These are phyloP conservation scores for Eutolmus rufibarbis DNA, from an alignment of 2,888 invertebrate genomes.

Conservation along the genomic window DNA sequence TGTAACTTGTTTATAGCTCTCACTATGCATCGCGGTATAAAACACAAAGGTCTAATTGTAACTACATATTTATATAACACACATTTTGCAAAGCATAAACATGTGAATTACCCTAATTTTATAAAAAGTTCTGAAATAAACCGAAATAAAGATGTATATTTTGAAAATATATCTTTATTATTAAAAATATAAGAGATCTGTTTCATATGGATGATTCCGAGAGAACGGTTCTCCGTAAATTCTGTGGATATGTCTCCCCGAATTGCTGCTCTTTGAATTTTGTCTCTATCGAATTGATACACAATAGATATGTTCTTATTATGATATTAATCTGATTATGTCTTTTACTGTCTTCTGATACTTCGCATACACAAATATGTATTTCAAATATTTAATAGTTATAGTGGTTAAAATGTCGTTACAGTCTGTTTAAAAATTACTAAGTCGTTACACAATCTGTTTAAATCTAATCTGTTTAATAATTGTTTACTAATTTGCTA, in stretches of 20 bases:
- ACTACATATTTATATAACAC: neutral
- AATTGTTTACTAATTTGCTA: conserved; percentile 24
- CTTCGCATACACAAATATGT: neutral
- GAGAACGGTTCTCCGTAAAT: conserved; percentile 17
- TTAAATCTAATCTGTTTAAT: conserved; percentile 23
- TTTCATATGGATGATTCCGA: neutral
- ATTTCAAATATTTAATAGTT: neutral
- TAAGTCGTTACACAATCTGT: conserved; percentile 23
- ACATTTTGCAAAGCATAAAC: conserved; percentile 2
- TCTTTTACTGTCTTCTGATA: conserved; percentile 2
- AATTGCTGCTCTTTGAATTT: neutral
- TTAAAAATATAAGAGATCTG: conserved; percentile 30
- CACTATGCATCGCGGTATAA: conserved; percentile 3
- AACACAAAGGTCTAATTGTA: conserved; percentile 18
- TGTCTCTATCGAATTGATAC: conserved; percentile 30
- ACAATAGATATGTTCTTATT: conserved; percentile 33
- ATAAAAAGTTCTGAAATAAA: conserved; percentile 15
- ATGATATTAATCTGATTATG: conserved; percentile 28
- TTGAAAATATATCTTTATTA: conserved; percentile 13
- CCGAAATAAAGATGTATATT: neutral
- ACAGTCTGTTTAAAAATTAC: conserved; percentile 38
- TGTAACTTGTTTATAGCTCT: conserved; percentile 3
- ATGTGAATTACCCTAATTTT: neutral
- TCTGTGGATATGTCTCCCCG: conserved; percentile 2
- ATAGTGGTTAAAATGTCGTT: conserved; percentile 29